Base-by-base conservation (phyloP, 2,888 invertebrate genomes). In the Xylocampa areola region DNA sequence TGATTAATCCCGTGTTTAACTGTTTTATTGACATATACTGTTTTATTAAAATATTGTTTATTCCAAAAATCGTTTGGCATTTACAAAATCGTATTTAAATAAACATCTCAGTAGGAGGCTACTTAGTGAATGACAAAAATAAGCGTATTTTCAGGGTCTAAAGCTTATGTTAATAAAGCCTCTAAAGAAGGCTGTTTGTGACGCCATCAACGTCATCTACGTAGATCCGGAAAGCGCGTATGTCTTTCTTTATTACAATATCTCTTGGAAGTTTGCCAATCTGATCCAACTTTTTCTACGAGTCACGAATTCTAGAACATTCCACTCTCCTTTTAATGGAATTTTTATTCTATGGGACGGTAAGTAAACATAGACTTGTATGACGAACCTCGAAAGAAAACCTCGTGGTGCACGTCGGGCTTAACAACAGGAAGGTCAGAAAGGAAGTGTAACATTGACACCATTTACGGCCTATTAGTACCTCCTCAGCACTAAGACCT, bases 361-460 rank as follows among this genome's bases (percentile, higher is more conserved):
- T 62, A 62, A 8, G 30, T 52, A 62, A 68, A 47, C 63, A 67
- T 33, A 37, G 43, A 27, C 61, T 49, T 29, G 40, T 61, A 61
- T 37, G 32, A 33, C 41, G 47, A n/a, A n/a, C n/a, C 25, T 7
- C 10, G 25, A 8, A 25, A 21, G 1, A 10, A 25, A 25, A 30
- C 25, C 32, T 69, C 40, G 40, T 30, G 23, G 70, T 23, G 44
- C 47, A 29, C 54, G 41, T 5, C 30, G 30, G 40, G 43, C 48
- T 48, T 53, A 70, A 37, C 52, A 37, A 43, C 36, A 48, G 39
- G 49, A 57, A 69, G 55, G 65, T 69, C 65, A 65, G 35, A 52
- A 10, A 69, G 70, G 70, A 54, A 45, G 44, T 40, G 70, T 64
- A 32, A 37, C 65, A 64, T 69, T 65, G 65, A 64, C 65, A 64